Base-by-base conservation (phyloP, 2,888 invertebrate species). In the Philereme transversata region DNA sequence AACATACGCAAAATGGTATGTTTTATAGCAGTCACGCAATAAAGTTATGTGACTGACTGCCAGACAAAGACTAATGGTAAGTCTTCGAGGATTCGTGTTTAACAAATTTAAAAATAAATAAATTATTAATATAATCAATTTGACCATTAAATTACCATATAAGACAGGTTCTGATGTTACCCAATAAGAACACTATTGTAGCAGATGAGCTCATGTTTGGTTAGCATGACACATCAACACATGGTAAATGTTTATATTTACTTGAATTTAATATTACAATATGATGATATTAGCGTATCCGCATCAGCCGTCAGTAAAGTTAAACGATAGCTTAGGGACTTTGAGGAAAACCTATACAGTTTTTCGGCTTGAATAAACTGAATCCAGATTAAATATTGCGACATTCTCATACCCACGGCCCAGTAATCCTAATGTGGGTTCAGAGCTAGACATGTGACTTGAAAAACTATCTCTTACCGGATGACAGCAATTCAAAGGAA, bases 401-500 rank as follows among this genome's bases (percentile, higher is more conserved):
- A 5, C 8, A 38, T 38, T 9, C 41, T 41, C 4, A 45, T 45
- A 45, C 45, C 10, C 49, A 54, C 54, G 47, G 34, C 44, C 43
- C 33, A 33, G 48, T 50, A 49, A 47, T 45, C 5, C 10, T 11
- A 44, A 11, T 44, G 11, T 49, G 4, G 9, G 9, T 9, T 35
- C 33, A 46, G 10, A 46, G 40, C 35, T 46, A n/a, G 8, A 46
- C 22, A 48, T 7, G 46, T 38, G 38, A 55, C 48, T 51, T 52
- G 44, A 56, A 59, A 60, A 59, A 52, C 44, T 60, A 46, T 57
- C 40, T 43, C 36, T 57, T 51, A 58, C 55, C 55, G 63, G 63
- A 59, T 44, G 57, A 52, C 10, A 52, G 59, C 48, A 50, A 63
- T 59, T 52, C 50, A 52, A 9, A 52, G 52, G 56, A 59, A 62